These are phyloP conservation scores for Cartodere bifasciata DNA, from an alignment of 2,888 invertebrate genomes.

Conservation along the genomic window DNA sequence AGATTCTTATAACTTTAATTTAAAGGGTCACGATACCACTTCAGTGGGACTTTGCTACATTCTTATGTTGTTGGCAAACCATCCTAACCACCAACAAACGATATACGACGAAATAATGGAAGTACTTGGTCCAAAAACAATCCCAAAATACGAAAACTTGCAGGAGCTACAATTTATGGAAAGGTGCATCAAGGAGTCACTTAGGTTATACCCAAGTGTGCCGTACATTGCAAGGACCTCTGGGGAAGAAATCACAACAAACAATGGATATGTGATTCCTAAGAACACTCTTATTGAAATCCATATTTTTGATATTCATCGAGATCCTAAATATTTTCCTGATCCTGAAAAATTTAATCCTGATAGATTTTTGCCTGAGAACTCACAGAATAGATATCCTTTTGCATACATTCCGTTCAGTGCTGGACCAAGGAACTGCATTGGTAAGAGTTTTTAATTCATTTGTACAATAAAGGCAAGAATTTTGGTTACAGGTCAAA, in stretches of 20 bases:
- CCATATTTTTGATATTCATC: slow-evolving; percentile 50
- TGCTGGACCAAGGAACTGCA: slow-evolving; percentile 55
- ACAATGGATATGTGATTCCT: slow-evolving; percentile 34
- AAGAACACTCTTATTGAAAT: slow-evolving; percentile 39
- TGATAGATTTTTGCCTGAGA: slow-evolving; percentile 54
- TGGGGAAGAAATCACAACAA: slow-evolving; percentile 21
- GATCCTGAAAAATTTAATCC: slow-evolving; percentile 56
- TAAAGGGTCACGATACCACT: too few species aligned
- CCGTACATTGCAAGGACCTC: slow-evolving; percentile 27
- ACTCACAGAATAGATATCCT: slow-evolving; percentile 41
- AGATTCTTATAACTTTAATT: too few species aligned
- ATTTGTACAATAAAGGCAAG: too few species aligned
- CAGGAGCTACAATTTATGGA: slow-evolving; percentile 30
- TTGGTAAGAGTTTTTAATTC: too few species aligned
- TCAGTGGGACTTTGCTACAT: too few species aligned
- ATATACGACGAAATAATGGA: slow-evolving; percentile 22
- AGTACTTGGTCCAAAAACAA: slow-evolving; percentile 18
- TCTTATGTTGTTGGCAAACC: too few species aligned
- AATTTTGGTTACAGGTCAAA: slow-evolving; percentile 21
- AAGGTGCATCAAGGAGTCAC: slow-evolving; percentile 30
- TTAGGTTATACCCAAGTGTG: slow-evolving; percentile 31
- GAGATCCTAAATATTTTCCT: slow-evolving; percentile 47
- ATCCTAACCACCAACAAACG: too few species aligned
- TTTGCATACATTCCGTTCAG: slow-evolving; percentile 55
- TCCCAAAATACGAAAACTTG: slow-evolving; percentile 24